Percentiles rank a stretch among this genome's conserved stretches.
These are phyloP conservation scores for Ischnus inquisitorius DNA, from an alignment of 2,888 invertebrate species.

Conservation along the genomic window DNA sequence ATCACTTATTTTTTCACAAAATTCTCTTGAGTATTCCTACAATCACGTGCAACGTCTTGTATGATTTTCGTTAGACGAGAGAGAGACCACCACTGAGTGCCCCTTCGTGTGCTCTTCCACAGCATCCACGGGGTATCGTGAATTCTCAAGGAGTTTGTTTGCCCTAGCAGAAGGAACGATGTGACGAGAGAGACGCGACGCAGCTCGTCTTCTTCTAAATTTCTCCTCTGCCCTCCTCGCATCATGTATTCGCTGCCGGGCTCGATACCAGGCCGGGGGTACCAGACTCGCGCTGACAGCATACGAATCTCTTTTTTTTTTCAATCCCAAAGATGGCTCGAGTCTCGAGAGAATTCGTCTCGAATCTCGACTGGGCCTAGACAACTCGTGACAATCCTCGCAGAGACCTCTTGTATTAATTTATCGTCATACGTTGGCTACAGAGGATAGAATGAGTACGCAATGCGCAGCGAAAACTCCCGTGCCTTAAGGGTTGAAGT, in stretches of 20 bases:
- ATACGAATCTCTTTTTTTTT: constrained; percentile 50
- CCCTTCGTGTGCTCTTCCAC: constrained; percentile 5
- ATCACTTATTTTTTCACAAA: too few species aligned
- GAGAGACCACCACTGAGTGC: constrained; percentile 40
- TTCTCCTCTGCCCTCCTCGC: constrained; percentile 37
- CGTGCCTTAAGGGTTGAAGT: constrained; percentile 79
- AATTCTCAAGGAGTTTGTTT: constrained; percentile 81
- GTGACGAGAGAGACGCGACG: constrained; percentile 81
- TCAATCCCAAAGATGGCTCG: constrained; percentile 34
- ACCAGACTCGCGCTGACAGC: constrained; percentile 54
- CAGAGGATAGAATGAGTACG: constrained; percentile 28
- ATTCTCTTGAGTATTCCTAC: background rate
- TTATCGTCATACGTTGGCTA: constrained; percentile 68
- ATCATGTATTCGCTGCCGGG: constrained; percentile 31
- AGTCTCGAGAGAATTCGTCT: constrained; percentile 19
- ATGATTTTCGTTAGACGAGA: constrained; percentile 1
- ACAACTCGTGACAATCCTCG: constrained; percentile 25
- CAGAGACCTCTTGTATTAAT: constrained; percentile 70
- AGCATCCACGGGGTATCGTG: constrained; percentile 71
- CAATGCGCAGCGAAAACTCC: constrained; percentile 36
- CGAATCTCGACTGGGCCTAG: constrained; percentile 22
- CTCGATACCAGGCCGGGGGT: constrained; percentile 23
- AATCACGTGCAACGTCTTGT: constrained; percentile 13
- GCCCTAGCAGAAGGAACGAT: constrained; percentile 77
- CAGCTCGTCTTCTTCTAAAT: constrained; percentile 76